Evolutionary conservation across 2,797 vertebrate species (phyloP), one percentile per base, ranked within the genome.

Genomic region (Heterohyrax brucei): DNA sequence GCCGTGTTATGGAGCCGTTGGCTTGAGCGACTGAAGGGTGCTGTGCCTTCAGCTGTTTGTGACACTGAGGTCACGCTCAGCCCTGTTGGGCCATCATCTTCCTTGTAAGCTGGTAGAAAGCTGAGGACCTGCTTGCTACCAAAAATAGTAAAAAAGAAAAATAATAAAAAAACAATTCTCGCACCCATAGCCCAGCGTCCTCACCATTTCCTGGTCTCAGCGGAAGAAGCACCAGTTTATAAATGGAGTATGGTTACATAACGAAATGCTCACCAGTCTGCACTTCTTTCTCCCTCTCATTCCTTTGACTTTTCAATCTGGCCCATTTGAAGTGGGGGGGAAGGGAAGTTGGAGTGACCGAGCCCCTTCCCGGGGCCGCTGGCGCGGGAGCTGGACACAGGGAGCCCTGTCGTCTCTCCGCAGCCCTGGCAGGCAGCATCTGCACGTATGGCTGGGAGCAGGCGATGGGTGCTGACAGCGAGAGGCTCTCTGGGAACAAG

Each of bases 51-150:
- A 87, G 2, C 3, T 21, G 39, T 59, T 70, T 53, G 22, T 76
- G 33, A 12, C 30, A 62, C 12, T 77, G 68, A 48, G 16, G 75
- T 92, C 14, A 53, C 18, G 79, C 48, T 86, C 28, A 70, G 22
- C 62, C 80, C 77, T 53, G 12, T 83, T 78, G 68, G 18, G 24
- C 19, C 3, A 77, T 44, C 77, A 59, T 5, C 4, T 9, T 88
- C 24, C 68, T 48, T 66, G 89, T 78, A 91, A 93, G 3, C 24
- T 78, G 48, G 39, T 48, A n/a, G 68, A 66, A 92, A 91, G 46
- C 46, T 86, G n/a, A 95, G 39, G 76, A 77, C 18, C 26, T 21
- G 0, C 24, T 14, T 10, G 9, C 7, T 4, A 3, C 53, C 53
- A 12, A 56, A 56, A 56, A 56, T n/a, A n/a, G n/a, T n/a, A n/a